Base-by-base conservation (phyloP, 2,888 invertebrate genomes). In the Rosalia funebris region DNA sequence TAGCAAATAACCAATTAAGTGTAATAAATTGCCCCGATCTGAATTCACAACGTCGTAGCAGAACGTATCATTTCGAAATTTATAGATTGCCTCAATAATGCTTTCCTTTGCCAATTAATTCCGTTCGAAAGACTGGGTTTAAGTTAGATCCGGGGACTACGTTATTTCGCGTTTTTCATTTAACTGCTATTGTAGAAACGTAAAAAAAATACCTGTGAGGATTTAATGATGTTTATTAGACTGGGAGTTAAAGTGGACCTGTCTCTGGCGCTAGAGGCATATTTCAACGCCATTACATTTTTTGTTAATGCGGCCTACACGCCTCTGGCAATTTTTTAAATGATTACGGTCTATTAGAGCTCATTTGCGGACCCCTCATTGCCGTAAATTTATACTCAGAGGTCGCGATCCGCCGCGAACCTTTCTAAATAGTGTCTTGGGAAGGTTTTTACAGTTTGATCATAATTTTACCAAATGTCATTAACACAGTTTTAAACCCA, bases 1-100 rank as follows among this genome's bases (percentile, higher is more conserved):
- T 39, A 34, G 16, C 46, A 46, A 55, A 55, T 39, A 55, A 39
- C 46, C 46, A 55, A 55, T 55, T 55, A 46, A 55, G 44, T 46
- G 46, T 55, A 44, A 46, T 46, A 46, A 55, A 55, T 55, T 39
- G 54, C 14, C 15, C 45, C 14, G 25, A 31, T 54, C 44, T 19
- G 20, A 15, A 19, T 42, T 46, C 46, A 37, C 25, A 15, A 15
- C 45, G 48, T 36, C 12, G 36, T 34, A n/a, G n/a, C n/a, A n/a
- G n/a, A 48, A 37, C 32, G 48, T 37, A 48, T 36, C 20, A 37
- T 37, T 37, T 36, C 36, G 12, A 48, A 48, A 47, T 47, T 34
- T 48, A 48, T 19, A 36, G 16, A 36, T 46, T 46, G 46, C 46
- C 32, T 48, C 37, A 14, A 48, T 48, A 36, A 48, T 48, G 19